Percentiles rank a stretch among this genome's conserved stretches.
Evolutionary conservation across 2,888 invertebrate genomes (phyloP).

Genomic region (Amphipyra tragopoginis): DNA sequence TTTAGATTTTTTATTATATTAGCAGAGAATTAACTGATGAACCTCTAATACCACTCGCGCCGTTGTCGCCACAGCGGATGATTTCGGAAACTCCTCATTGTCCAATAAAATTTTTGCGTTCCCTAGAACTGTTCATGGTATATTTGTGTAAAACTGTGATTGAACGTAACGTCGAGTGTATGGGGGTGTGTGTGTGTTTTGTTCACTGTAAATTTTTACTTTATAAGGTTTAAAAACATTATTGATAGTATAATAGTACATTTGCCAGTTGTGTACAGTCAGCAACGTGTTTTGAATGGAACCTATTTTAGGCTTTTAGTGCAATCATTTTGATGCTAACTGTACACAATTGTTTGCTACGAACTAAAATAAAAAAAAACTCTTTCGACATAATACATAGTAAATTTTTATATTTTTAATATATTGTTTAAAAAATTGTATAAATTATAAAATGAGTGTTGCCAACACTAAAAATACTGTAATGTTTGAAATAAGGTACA

Average conservation of each 20-base stretch:
- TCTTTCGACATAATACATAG: constrained; percentile 41
- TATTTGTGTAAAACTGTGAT: constrained; percentile 58
- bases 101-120: constrained; percentile 40
- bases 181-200: constrained; percentile 44
- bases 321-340: constrained; percentile 38
- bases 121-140: constrained; percentile 37
- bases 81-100: constrained; percentile 34
- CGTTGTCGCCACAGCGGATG: constrained; percentile 17
- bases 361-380: constrained; percentile 32
- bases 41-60: constrained; percentile 31
- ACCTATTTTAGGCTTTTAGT: constrained; percentile 41
- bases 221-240: constrained; percentile 76
- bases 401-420: constrained; percentile 48
- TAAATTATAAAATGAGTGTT: constrained; percentile 73
- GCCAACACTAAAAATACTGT: constrained; percentile 71
- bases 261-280: constrained; percentile 47
- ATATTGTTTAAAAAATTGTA: constrained; percentile 68
- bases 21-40: constrained; percentile 11
- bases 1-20: constrained; percentile 40
- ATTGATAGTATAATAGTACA: constrained; percentile 56
- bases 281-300: constrained; percentile 37
- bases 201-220: constrained; percentile 77
- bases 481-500: constrained; percentile 71
- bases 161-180: constrained; percentile 58
- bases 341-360: constrained; percentile 47